These are phyloP conservation scores for Dicrurus megarhynchus DNA, from an alignment of 2,113 vertebrate species.

Conservation along the genomic window DNA sequence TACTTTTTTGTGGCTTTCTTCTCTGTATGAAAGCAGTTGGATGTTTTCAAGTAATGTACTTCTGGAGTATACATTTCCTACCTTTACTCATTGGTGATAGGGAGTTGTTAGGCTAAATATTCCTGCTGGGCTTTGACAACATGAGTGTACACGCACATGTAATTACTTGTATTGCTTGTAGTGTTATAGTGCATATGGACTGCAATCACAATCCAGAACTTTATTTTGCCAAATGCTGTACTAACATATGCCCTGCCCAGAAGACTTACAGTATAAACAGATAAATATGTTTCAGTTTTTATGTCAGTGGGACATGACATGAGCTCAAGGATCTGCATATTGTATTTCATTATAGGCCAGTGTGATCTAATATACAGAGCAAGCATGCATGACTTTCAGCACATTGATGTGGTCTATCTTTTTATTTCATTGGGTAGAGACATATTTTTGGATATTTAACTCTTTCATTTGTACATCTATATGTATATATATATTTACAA, in stretches of 20 bases:
- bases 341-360: background rate
- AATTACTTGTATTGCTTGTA: background rate
- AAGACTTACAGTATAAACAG: conserved; percentile 6
- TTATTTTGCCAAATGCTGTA: background rate
- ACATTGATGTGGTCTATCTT: background rate
- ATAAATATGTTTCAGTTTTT: conserved; percentile 1
- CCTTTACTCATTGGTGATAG: background rate
- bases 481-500: background rate
- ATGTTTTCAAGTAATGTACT: background rate
- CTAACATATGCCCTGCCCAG: background rate
- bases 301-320: background rate
- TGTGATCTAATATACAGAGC: background rate
- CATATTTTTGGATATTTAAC: background rate
- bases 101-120: background rate
- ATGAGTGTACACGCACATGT: background rate
- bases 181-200: background rate
- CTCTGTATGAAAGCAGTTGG: background rate
- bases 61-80: background rate
- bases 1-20: background rate
- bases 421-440: background rate
- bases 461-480: background rate
- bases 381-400: background rate
- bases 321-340: background rate
- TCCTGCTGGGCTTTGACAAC: background rate
- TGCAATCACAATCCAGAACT: background rate